phyloP scores from a whole-genome alignment of 2,113 vertebrate genomes.

The Hepsetus odoe region DNA sequence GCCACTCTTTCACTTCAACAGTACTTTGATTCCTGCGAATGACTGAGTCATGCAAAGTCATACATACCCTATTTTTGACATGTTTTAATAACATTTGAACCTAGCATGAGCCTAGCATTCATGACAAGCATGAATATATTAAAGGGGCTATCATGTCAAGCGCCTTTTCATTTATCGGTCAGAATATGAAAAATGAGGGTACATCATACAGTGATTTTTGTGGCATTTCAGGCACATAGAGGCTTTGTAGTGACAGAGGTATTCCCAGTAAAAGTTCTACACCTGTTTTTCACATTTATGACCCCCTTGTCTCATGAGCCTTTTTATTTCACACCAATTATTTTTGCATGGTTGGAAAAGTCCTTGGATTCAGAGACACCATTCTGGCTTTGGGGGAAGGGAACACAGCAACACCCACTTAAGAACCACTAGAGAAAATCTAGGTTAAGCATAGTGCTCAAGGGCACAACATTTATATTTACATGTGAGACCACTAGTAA shows the following conservation, averaged over 20 bases:
- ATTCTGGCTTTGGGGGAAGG: neutral
- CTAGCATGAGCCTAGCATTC: no score
- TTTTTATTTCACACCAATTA: neutral
- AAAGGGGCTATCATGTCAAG: no score
- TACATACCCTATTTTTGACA: no score
- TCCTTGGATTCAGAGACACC: neutral
- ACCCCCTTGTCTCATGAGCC: neutral
- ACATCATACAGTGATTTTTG: neutral
- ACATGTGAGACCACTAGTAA: slow-evolving; percentile 14
- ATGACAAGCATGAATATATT: no score
- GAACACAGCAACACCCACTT: neutral
- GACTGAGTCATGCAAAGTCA: no score
- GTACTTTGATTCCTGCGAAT: no score
- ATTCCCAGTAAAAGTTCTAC: neutral
- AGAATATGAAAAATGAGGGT: neutral
- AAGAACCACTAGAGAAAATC: slow-evolving; percentile 28
- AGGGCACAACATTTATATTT: slow-evolving; percentile 10
- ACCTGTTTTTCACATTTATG: neutral
- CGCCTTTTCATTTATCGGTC: no score
- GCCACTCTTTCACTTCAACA: no score
- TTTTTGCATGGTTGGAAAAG: slow-evolving; percentile 1
- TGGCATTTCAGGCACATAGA: no score
- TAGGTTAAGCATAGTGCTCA: slow-evolving; percentile 22
- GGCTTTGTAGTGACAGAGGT: no score
- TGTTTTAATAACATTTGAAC: no score